Evolutionary conservation across 2,113 vertebrate species (phyloP).

Genomic region (Butorides virescens): DNA sequence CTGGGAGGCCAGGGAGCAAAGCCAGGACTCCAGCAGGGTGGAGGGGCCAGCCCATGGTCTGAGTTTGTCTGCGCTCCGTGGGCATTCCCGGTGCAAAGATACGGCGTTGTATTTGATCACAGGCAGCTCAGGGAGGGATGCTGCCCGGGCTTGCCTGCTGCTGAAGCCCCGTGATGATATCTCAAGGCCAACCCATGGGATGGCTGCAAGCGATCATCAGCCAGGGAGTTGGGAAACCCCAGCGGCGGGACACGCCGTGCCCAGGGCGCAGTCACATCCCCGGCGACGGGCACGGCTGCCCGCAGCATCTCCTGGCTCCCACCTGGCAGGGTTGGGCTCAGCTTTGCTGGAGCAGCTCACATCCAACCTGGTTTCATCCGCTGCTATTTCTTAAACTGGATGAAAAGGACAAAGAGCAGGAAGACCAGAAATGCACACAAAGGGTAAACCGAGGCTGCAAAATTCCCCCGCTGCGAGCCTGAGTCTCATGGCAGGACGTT

Average conservation of each 20-base stretch:
- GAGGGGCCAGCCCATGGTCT: neutral
- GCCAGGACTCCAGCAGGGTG: neutral
- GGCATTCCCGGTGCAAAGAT: neutral
- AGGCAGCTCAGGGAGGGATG: neutral
- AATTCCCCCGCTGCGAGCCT: rapidly evolving
- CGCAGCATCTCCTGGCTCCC: neutral
- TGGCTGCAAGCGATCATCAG: neutral
- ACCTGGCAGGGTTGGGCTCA: too few relatives aligned
- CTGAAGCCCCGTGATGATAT: neutral
- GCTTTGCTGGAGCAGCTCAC: neutral
- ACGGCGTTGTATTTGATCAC: neutral
- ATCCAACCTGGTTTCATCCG: neutral
- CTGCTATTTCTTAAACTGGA: neutral
- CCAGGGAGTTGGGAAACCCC: neutral
- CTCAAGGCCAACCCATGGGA: neutral
- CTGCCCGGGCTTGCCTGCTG: neutral
- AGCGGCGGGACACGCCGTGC: neutral
- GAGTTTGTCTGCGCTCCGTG: neutral
- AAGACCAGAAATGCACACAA: neutral
- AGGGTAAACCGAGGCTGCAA: neutral
- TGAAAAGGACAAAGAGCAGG: neutral
- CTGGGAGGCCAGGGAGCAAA: neutral
- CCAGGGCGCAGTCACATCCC: neutral
- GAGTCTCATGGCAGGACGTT: rapidly evolving
- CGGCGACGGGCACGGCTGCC: rapidly evolving